phyloP scores from a whole-genome alignment of 2,888 invertebrate genomes.

The Volucella bombylans region DNA sequence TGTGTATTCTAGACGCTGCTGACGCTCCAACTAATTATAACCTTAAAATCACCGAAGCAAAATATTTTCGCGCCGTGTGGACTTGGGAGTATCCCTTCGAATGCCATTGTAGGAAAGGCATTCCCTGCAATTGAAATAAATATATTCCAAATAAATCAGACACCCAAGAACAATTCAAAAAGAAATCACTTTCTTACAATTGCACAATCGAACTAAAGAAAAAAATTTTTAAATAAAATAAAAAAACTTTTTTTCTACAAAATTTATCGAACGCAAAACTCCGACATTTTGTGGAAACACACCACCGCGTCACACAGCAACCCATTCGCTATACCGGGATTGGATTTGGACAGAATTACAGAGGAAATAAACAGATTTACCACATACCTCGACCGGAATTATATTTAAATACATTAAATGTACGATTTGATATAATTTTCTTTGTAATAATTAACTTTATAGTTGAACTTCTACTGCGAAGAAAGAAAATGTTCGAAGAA shows the following conservation, averaged over 20 bases:
- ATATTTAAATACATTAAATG: conserved; percentile 10
- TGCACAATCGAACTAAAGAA: neutral
- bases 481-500: conserved; percentile 6
- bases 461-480: neutral
- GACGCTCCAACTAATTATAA: too few species aligned
- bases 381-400: conserved; percentile 55
- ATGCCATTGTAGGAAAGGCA: too few species aligned
- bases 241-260: conserved; percentile 1
- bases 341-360: neutral
- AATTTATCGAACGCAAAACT: conserved; percentile 10
- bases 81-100: too few species aligned
- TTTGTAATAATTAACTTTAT: neutral
- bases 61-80: too few species aligned
- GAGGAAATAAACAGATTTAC: conserved; percentile 8
- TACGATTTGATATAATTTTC: neutral
- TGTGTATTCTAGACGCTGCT: too few species aligned
- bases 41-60: too few species aligned
- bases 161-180: neutral
- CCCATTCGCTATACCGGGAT: neutral
- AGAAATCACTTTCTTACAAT: neutral
- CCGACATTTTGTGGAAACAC: conserved; percentile 44
- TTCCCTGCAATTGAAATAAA: neutral
- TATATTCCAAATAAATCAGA: neutral
- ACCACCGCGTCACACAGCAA: conserved; percentile 20
- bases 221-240: conserved; percentile 1